Conservation (phyloP, 2,113 vertebrate genomes). For the Grammomys surdaster region DNA sequence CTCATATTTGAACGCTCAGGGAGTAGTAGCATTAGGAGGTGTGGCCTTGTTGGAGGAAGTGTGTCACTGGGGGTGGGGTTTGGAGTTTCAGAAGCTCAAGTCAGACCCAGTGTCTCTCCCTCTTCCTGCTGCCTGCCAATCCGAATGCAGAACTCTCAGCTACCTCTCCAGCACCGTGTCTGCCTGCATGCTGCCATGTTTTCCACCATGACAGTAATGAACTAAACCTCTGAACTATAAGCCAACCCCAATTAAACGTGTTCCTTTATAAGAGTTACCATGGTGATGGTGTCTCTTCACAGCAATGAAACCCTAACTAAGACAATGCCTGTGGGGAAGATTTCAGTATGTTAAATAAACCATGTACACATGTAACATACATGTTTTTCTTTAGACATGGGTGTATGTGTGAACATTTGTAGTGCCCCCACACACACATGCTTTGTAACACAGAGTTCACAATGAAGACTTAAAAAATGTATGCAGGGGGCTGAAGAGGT, state of each 20-base stretch:
- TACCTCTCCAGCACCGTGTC: background rate
- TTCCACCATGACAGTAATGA: background rate
- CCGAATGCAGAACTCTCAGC: background rate
- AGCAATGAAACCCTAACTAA: background rate
- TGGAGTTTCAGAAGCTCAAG: background rate
- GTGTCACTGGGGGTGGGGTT: background rate
- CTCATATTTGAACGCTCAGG: background rate
- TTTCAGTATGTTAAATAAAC: background rate
- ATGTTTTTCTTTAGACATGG: background rate
- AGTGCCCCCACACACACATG: background rate
- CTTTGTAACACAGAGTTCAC: background rate
- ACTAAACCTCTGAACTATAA: background rate
- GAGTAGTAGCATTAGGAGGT: background rate
- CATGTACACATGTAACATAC: background rate
- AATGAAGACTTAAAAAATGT: background rate
- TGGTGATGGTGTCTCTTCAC: background rate
- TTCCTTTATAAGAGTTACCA: background rate
- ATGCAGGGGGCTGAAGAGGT: background rate
- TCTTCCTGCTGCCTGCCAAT: background rate
- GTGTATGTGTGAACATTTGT: background rate
- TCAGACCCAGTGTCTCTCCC: background rate
- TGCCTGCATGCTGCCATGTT: background rate
- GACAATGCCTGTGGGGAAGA: background rate
- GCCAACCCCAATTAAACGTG: background rate
- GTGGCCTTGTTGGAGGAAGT: background rate